Base-by-base conservation (phyloP, 2,888 invertebrate species). In the Drosophila setosimentum region DNA sequence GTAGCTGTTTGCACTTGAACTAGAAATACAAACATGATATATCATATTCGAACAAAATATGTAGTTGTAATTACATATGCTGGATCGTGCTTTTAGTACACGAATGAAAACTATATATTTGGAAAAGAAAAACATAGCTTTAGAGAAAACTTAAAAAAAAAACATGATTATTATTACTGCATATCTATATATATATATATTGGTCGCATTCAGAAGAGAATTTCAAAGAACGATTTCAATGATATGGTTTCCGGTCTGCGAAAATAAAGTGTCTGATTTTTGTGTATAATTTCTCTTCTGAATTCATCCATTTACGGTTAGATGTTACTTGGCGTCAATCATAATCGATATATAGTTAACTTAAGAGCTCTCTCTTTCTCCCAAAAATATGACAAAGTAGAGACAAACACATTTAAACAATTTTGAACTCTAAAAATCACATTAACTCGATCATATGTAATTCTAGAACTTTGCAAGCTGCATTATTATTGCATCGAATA, bases 1-100 rank as follows among this genome's bases (percentile, higher is more conserved):
- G 62, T 67, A 78, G 54, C 73, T 80, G 88, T 88, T 86, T 88
- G 86, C 86, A 88, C 86, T 80, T 83, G 37, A 72, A 70, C 30
- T 67, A 75, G 65, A 64, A 54, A 58, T 59, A 73, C 67, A 55
- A 65, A 57, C 55, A 69, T 67, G 21, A 55, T 73, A 72, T 61
- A 64, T 33, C 66, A 71, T 57, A 64, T 24, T 65, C 57, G 58
- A 49, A 37, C 55, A 55, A 50, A 51, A 63, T 57, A 59, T 72
- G 18, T 67, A 66, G 68, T 33, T 30, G n/a, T 24, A 58, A 73
- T 48, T 18, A 45, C 32, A 55, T 54, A 48, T 45, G 33, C 33
- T 60, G 50, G 55, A 32, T 54, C 37, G 48, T 58, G 16, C 49
- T 33, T 51, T 45, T 69, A 67, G 68, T 55, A 66, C 49, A 48